These are phyloP conservation scores for Drosophila pseudoananassae DNA, from an alignment of 1,140 invertebrate species.

Conservation along the genomic window DNA sequence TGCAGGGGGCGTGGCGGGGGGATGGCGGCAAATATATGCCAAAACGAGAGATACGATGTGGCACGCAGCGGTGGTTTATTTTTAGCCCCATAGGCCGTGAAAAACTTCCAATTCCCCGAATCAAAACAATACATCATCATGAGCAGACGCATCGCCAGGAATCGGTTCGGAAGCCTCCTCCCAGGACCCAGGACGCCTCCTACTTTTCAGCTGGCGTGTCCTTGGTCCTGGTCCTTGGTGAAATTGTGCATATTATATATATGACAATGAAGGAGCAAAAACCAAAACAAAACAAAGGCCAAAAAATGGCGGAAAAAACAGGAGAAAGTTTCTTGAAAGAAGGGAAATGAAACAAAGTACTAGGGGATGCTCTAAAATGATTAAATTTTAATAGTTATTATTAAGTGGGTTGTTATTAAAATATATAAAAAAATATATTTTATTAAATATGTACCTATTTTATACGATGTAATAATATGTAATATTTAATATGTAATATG, in stretches of 20 bases:
- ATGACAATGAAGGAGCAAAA: conserved; percentile 39
- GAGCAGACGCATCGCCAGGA: conserved; percentile 1
- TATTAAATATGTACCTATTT: too few relatives aligned
- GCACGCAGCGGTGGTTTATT: conserved; percentile 67
- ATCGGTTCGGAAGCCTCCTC: conserved; percentile 11
- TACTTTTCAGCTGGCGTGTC: conserved; percentile 4
- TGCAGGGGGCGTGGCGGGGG: neutral
- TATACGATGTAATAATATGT: too few relatives aligned
- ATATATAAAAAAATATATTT: neutral
- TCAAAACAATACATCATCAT: conserved; percentile 75
- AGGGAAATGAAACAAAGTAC: conserved; percentile 25
- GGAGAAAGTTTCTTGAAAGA: neutral
- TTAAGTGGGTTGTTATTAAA: too few relatives aligned
- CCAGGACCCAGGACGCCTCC: conserved; percentile 5
- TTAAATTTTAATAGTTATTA: too few relatives aligned
- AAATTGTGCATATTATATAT: conserved; percentile 77
- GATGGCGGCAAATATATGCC: neutral
- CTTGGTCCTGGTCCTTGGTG: conserved; percentile 40
- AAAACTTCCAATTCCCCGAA: conserved; percentile 46
- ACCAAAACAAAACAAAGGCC: neutral
- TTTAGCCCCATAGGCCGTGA: conserved; percentile 58
- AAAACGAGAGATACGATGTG: conserved; percentile 21
- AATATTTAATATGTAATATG: too few relatives aligned
- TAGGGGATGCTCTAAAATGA: neutral
- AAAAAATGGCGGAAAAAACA: conserved; percentile 8